phyloP scores from a whole-genome alignment of 2,113 vertebrate species.

The Thermophis baileyi region DNA sequence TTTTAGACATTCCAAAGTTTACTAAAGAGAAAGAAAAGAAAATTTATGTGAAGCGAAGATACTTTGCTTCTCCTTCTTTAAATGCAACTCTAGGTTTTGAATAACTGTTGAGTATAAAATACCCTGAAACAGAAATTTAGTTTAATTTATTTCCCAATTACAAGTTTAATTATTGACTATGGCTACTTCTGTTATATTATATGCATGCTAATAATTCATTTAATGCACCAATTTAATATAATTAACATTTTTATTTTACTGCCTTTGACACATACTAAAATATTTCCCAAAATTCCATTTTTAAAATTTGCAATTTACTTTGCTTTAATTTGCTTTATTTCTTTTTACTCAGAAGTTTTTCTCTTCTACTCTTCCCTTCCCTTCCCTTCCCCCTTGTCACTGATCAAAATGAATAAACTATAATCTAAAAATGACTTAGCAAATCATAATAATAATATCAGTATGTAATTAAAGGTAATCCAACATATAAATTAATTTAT shows the following conservation, averaged over 20 bases:
- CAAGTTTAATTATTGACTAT: not conserved
- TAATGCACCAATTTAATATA: not conserved
- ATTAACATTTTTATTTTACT: not conserved
- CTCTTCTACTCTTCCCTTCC: not conserved
- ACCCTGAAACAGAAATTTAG: not conserved
- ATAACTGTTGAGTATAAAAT: constrained; percentile 24
- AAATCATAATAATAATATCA: not conserved
- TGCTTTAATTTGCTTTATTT: not conserved
- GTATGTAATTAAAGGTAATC: not conserved
- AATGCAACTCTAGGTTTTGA: not conserved
- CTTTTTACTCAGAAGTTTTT: not conserved
- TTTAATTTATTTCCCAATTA: not conserved
- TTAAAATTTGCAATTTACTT: not conserved
- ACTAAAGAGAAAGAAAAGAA: not conserved
- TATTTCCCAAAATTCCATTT: not conserved
- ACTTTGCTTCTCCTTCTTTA: not conserved
- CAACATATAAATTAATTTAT: not conserved
- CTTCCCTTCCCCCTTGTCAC: not conserved
- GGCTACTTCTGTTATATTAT: not conserved
- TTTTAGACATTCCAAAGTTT: not conserved
- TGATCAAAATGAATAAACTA: not conserved
- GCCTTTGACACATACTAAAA: not conserved
- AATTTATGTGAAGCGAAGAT: not conserved
- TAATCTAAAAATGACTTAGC: not conserved
- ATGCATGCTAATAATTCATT: not conserved